Percentiles rank a stretch among this genome's conserved stretches.
phyloP scores from a whole-genome alignment of 1,140 invertebrate genomes.

The Hermetia illucens region DNA sequence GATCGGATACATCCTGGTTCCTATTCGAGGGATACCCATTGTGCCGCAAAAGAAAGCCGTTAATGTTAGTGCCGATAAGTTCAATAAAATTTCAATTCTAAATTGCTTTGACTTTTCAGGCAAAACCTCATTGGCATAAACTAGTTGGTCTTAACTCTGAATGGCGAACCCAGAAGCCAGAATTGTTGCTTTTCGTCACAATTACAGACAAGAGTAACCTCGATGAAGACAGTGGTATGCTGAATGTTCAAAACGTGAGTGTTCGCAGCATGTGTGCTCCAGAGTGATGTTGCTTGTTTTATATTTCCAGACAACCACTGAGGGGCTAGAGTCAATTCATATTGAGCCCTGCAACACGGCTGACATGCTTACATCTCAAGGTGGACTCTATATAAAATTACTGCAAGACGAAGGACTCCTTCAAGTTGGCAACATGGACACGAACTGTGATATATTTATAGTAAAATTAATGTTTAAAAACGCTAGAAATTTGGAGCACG shows the following conservation, averaged over 20 bases:
- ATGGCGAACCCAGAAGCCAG: slow-evolving; percentile 2
- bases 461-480: slow-evolving; percentile 1
- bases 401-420: slow-evolving; percentile 4
- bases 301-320: neutral
- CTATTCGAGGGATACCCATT: slow-evolving; percentile 3
- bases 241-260: too few species aligned
- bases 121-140: slow-evolving; percentile 3
- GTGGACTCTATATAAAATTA: slow-evolving; percentile 1
- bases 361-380: slow-evolving; percentile 3
- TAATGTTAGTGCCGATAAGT: neutral
- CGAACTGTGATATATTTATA: slow-evolving; percentile 3
- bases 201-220: slow-evolving; percentile 2
- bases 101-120: neutral
- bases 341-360: neutral
- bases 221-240: neutral
- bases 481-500: neutral
- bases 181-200: slow-evolving; percentile 1
- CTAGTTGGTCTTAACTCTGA: slow-evolving; percentile 1
- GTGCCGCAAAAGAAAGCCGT: neutral
- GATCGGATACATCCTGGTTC: slow-evolving; percentile 5
- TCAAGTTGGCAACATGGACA: slow-evolving; percentile 2
- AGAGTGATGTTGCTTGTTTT: neutral
- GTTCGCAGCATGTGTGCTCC: too few species aligned
- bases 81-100: neutral
- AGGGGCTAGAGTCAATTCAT: neutral